Evolutionary conservation across 92 coral and sea anemone species (phyloP).

Genomic region (Isaurus tuberculatus): DNA sequence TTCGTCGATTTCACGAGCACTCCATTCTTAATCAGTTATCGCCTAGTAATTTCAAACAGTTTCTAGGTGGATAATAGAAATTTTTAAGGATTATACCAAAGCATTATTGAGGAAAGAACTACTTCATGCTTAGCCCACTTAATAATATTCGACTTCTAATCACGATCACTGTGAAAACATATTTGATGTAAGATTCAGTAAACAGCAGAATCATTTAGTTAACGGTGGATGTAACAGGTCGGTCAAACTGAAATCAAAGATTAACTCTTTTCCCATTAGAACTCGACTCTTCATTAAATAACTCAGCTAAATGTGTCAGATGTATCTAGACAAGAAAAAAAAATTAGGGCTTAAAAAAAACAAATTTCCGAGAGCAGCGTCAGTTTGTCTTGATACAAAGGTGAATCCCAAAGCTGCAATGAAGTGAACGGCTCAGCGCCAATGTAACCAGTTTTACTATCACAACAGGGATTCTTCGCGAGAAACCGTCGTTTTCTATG

Average conservation of each 20-base stretch:
- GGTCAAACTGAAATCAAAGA: constrained; percentile 62
- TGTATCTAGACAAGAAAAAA: constrained; percentile 26
- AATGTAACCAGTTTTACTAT: constrained; percentile 16
- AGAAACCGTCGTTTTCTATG: constrained; percentile 3
- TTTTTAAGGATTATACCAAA: not conserved
- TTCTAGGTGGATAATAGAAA: not conserved
- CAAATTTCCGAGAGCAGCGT: constrained; percentile 33
- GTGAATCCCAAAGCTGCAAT: not conserved
- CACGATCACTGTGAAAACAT: constrained; percentile 45
- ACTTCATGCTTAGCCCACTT: not conserved
- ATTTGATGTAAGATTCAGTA: constrained; percentile 42
- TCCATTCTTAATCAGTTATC: not conserved
- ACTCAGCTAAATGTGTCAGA: constrained; percentile 67
- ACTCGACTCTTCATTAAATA: constrained; percentile 66
- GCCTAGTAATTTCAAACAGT: constrained; percentile 1
- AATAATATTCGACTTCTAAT: constrained; percentile 38
- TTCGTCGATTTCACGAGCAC: constrained; percentile 15
- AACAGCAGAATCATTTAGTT: constrained; percentile 17
- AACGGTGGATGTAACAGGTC: constrained; percentile 19
- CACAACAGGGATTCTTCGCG: constrained; percentile 35
- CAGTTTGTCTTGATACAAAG: constrained; percentile 6
- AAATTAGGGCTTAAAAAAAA: constrained; percentile 36
- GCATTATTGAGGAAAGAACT: not conserved
- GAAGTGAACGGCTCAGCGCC: not conserved
- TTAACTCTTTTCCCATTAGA: constrained; percentile 72